Evolutionary conservation across 2,113 vertebrate genomes (phyloP), one percentile per base, ranked within the genome.

Genomic region (Spermophilus dauricus): DNA sequence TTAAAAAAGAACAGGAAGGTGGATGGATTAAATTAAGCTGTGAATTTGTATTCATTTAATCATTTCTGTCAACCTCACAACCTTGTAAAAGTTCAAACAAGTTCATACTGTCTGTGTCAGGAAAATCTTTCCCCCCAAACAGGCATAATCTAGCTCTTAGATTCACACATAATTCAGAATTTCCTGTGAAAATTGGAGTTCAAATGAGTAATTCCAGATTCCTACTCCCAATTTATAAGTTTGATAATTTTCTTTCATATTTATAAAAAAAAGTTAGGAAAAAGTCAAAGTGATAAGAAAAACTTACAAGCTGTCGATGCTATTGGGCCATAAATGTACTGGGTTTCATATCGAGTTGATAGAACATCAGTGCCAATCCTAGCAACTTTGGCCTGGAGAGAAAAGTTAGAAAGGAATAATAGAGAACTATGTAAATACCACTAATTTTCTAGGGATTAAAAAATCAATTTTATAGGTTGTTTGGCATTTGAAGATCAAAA

Each of bases 251-350:
- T 86, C 14, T 51, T 93, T 65, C 77, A 48, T 91, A 70, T 51
- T 77, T 39, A 32, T 65, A 13, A 56, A 96, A 86, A 51, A 96
- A 86, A 91, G 14, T 61, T 73, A 83, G 53, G n/a, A 28, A 8
- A 86, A 93, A 92, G 14, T 28, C 16, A 13, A 80, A 95, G 34
- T 75, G 80, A 77, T 3, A 72, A 93, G 48, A 93, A 72, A 73
- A 95, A 99, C 99, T 99, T 93, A 99, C 99, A 99, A 96, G 99
- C 99, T 78, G 98, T 99, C 14, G 98, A n/a, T 78, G 99, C 99
- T 51, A 98, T 99, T 2, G 99, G 98, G 75, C 99, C 99, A 13
- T 98, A 98, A 96, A 97, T 98, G 96, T 99, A 99, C 4, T 4
- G 10, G 81, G 99, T 99, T 51, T 99, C 98, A 39, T 99, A 99